Evolutionary conservation across 2,797 vertebrate species (phyloP), one percentile per base, ranked within the genome.

Genomic region (Molossus alvarezi): DNA sequence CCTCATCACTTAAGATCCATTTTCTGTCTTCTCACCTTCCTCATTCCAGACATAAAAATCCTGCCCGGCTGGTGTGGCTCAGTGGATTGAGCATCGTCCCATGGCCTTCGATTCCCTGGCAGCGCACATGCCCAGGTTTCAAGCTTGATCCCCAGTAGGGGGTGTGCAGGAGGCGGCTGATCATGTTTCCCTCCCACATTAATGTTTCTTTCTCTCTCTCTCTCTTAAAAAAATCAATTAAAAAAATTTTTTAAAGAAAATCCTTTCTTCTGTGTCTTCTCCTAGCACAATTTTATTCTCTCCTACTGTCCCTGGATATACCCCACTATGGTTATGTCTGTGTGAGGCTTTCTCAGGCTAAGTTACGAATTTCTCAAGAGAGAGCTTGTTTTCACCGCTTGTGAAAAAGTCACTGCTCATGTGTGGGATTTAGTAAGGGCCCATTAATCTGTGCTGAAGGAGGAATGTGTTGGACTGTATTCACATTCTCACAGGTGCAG

Each of bases 301-400:
- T 57, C n/a, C 72, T n/a, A 8, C 11, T 13, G 1, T 76, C n/a
- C 15, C 12, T 62, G 37, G 17, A 6, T 75, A 29, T 10, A 41
- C 5, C n/a, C 18, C 12, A 23, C 65, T 72, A 23, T 75, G n/a
- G 51, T 12, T 29, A 14, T 84, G 11, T 27, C 57, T 95, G 0
- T 33, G 5, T 65, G 77, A 88, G 15, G n/a, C n/a, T 96, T 90
- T 95, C 21, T 85, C 12, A 37, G 48, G 25, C 29, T 76, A 86
- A 76, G 17, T 79, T 33, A 37, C 29, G 2, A 55, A 4, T 69
- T 92, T 77, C 27, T 80, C 37, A 83, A 80, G 33, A 91, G 21
- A 67, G 25, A 15, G n/a, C 45, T 77, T 79, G n/a, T 62, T 88
- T 65, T 0, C 23, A 27, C 90, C 21, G 75, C 41, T 87, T 65